Evolutionary conservation across 2,113 vertebrate genomes (phyloP).

Genomic region (Cathartes aura): DNA sequence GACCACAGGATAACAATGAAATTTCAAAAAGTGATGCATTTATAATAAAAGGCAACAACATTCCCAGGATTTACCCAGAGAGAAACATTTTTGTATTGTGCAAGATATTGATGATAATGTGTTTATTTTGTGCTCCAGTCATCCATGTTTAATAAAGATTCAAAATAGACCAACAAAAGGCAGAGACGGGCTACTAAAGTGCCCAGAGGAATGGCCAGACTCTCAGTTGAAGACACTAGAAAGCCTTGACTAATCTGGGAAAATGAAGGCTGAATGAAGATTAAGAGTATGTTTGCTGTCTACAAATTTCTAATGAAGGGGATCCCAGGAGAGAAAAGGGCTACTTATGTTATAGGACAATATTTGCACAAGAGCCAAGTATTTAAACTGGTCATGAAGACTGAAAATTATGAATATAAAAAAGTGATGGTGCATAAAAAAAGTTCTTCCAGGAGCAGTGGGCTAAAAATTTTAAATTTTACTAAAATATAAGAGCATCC

Average conservation of each 20-base stretch:
- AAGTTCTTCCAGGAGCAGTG: background rate
- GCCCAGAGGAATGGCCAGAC: background rate
- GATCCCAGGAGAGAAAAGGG: rapidly evolving
- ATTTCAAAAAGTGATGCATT: background rate
- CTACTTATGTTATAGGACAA: background rate
- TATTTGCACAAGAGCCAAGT: background rate
- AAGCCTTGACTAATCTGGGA: background rate
- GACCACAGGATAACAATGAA: background rate
- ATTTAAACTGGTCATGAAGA: background rate
- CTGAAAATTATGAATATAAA: background rate
- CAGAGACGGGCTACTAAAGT: background rate
- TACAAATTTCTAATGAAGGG: background rate
- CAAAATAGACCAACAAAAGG: background rate
- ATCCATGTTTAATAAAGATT: background rate
- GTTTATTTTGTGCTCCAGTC: background rate
- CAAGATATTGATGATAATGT: background rate
- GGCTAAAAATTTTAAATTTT: background rate
- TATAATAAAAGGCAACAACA: background rate
- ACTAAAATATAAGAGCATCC: background rate
- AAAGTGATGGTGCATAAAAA: background rate
- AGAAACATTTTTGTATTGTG: background rate
- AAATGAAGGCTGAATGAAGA: background rate
- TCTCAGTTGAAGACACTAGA: background rate
- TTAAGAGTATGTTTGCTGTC: background rate
- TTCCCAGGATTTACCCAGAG: background rate